Base-by-base conservation (phyloP, 2,888 invertebrate species). In the Hoplodrina ambigua region DNA sequence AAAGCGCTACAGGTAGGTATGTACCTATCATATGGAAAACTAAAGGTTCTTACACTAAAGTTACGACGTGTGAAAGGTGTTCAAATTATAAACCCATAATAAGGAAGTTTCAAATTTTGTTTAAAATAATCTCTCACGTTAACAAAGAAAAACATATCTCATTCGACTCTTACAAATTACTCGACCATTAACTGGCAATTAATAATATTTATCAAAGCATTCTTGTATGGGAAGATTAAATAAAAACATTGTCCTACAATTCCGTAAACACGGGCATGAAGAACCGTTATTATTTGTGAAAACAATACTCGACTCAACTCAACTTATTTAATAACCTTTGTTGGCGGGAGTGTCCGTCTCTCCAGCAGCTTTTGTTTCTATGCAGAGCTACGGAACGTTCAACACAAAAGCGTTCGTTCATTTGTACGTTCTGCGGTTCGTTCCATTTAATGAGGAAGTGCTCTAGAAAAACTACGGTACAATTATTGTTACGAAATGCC, bases 361-460 rank as follows among this genome's bases (percentile, higher is more conserved):
- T 53, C 52, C 52, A 50, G 77, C 75, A 71, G 85, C 90, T 89
- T 90, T 90, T 90, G 89, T 91, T 84, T 87, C 82, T 78, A 78
- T 74, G 82, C 83, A 78, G 68, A 85, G 82, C 85, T 79, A 86
- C 81, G 83, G 80, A 82, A 86, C 85, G 82, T 82, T 80, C 87
- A 78, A 69, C 82, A 89, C 87, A 92, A 90, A 89, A 88, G 85
- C 86, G 49, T 80, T 74, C 75, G 72, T 72, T 78, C 55, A 60
- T 72, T 79, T 62, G 75, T 74, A 64, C 71, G 71, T 57, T 66
- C 78, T 77, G 71, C 54, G 71, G 87, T 87, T 88, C 88, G 91
- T 87, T 87, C 89, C 86, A 84, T 91, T 91, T 94, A 95, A 96
- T 94, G 92, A 95, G 95, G 95, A 95, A 95, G 91, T 93, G 94